Conservation (phyloP, 2,888 invertebrate genomes). For the Philereme transversata region DNA sequence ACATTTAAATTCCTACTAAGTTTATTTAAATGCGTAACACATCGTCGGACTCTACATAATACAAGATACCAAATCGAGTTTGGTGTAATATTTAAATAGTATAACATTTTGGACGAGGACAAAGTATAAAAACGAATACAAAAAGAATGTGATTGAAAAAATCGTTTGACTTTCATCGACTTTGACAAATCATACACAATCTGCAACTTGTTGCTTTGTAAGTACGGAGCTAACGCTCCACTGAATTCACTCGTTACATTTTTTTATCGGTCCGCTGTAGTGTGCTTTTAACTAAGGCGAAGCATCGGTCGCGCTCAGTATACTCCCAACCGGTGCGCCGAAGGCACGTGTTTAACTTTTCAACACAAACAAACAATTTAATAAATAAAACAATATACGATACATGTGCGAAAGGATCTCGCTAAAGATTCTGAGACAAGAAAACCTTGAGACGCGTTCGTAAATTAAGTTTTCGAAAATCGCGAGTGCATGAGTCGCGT, state of each 20-base stretch:
- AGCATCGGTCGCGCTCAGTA: constrained; percentile 63
- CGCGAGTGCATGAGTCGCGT: constrained; percentile 57
- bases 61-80: not conserved
- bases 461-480: constrained; percentile 44
- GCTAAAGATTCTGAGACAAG: constrained; percentile 10
- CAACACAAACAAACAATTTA: constrained; percentile 45
- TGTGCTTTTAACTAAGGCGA: constrained; percentile 76
- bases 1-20: constrained; percentile 9
- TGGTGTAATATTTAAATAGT: not conserved
- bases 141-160: too few species aligned
- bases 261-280: constrained; percentile 64
- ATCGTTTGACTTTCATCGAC: too few species aligned
- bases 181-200: too few species aligned
- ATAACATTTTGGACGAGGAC: too few species aligned
- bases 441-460: constrained; percentile 42
- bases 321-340: constrained; percentile 66
- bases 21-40: constrained; percentile 6
- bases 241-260: constrained; percentile 59
- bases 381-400: constrained; percentile 46
- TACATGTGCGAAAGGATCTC: constrained; percentile 44
- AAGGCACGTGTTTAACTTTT: constrained; percentile 62
- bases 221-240: constrained; percentile 49
- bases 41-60: constrained; percentile 4
- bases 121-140: too few species aligned
- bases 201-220: constrained; percentile 30